Conservation (phyloP, 2,888 invertebrate species). For the Drosophila lacicola region DNA sequence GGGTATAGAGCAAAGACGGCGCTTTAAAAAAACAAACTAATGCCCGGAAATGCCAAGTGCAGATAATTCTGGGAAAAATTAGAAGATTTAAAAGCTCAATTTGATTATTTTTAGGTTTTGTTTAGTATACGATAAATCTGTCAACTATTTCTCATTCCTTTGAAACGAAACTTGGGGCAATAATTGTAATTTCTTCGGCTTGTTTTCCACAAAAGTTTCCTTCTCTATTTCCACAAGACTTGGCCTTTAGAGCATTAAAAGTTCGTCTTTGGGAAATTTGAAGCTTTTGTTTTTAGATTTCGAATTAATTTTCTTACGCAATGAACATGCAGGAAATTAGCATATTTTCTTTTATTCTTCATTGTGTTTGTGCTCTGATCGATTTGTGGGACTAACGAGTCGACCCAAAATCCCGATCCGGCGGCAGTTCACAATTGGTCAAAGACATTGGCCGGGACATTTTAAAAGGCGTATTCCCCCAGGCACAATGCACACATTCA, state of each 20-base stretch:
- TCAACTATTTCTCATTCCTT: no score
- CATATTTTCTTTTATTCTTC: constrained; percentile 65
- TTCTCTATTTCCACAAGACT: background rate
- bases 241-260: constrained; percentile 22
- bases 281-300: constrained; percentile 23
- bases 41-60: background rate
- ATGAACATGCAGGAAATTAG: constrained; percentile 71
- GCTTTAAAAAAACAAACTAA: background rate
- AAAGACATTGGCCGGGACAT: constrained; percentile 38
- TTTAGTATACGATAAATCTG: no score
- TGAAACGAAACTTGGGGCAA: no score
- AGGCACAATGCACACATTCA: constrained; percentile 10
- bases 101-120: no score
- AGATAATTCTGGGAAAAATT: background rate
- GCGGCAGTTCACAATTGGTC: constrained; percentile 65
- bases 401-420: constrained; percentile 21
- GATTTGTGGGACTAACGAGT: constrained; percentile 68
- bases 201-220: no score
- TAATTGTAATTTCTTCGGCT: no score
- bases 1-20: background rate
- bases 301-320: constrained; percentile 67
- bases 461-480: constrained; percentile 48
- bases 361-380: constrained; percentile 55
- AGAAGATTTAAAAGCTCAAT: background rate
- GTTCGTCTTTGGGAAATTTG: constrained; percentile 14